Percentiles rank a stretch among this genome's conserved stretches.
These are phyloP conservation scores for Watsonalla cultraria DNA, from an alignment of 2,888 invertebrate species.

Conservation along the genomic window DNA sequence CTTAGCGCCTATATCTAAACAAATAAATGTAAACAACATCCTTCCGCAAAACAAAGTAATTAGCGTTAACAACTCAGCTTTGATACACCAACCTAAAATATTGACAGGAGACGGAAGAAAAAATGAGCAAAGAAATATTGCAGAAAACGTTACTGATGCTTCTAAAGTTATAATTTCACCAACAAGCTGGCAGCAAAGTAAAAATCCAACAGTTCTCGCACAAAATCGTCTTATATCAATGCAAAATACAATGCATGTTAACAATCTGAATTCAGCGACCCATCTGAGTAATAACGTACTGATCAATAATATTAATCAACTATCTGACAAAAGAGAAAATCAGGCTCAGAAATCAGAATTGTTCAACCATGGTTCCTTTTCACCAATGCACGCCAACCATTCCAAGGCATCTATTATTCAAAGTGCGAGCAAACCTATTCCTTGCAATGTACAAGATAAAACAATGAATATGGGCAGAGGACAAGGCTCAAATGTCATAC, in stretches of 20 bases:
- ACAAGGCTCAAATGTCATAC: slow-evolving; percentile 61
- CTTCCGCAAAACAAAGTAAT: slow-evolving; percentile 57
- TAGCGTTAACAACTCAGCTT: slow-evolving; percentile 35
- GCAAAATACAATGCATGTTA: slow-evolving; percentile 60
- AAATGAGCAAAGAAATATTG: slow-evolving; percentile 38
- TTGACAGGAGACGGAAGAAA: slow-evolving; percentile 52
- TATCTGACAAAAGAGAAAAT: slow-evolving; percentile 59
- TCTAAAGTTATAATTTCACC: slow-evolving; percentile 68
- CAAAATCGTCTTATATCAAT: slow-evolving; percentile 69
- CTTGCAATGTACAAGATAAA: slow-evolving; percentile 51
- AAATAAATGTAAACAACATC: slow-evolving; percentile 70
- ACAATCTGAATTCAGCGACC: slow-evolving; percentile 50
- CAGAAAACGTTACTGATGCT: slow-evolving; percentile 46
- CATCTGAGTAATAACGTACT: slow-evolving; percentile 62
- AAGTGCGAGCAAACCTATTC: slow-evolving; percentile 49
- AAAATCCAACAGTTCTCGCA: slow-evolving; percentile 63
- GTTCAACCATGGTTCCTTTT: slow-evolving; percentile 42
- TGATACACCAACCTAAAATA: slow-evolving; percentile 61
- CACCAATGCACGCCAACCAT: slow-evolving; percentile 59
- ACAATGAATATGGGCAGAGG: slow-evolving; percentile 40
- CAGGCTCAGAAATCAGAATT: slow-evolving; percentile 51
- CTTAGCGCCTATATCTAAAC: slow-evolving; percentile 77
- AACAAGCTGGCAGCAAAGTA: slow-evolving; percentile 49
- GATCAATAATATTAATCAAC: slow-evolving; percentile 47
- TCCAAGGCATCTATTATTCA: slow-evolving; percentile 53